Evolutionary conservation across 2,113 vertebrate species (phyloP).

Genomic region (Gallinago undulata): DNA sequence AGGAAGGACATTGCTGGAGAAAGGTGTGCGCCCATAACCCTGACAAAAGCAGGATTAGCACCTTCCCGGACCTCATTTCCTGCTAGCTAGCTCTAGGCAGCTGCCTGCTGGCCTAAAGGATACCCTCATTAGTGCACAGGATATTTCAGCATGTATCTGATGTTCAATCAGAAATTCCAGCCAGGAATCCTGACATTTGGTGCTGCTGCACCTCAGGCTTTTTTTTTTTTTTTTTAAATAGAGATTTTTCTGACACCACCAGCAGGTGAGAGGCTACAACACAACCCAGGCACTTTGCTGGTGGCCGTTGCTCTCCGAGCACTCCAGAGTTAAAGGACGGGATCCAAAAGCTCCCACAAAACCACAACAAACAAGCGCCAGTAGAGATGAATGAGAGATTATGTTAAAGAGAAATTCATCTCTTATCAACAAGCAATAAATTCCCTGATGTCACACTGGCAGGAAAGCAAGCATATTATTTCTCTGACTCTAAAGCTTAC

Average conservation of each 20-base stretch:
- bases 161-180: not conserved
- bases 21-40: not conserved
- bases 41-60: not conserved
- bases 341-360: not conserved
- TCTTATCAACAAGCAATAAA: not conserved
- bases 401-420: not conserved
- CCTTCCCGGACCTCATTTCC: not conserved
- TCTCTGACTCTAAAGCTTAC: not conserved
- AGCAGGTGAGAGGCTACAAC: not conserved
- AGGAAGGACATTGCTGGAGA: not conserved
- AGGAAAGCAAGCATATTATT: not conserved
- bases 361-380: too few species aligned
- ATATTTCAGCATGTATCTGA: fast-evolving
- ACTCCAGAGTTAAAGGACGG: not conserved
- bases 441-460: not conserved
- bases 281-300: not conserved
- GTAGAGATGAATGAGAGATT: not conserved
- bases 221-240: not conserved
- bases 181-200: not conserved
- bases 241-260: not conserved
- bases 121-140: not conserved
- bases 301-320: not conserved
- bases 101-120: not conserved
- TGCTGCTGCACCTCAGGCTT: not conserved
- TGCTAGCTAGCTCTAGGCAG: not conserved